These are phyloP conservation scores for Dendrocincla tyrannina DNA, from an alignment of 2,797 vertebrate genomes.

Conservation along the genomic window DNA sequence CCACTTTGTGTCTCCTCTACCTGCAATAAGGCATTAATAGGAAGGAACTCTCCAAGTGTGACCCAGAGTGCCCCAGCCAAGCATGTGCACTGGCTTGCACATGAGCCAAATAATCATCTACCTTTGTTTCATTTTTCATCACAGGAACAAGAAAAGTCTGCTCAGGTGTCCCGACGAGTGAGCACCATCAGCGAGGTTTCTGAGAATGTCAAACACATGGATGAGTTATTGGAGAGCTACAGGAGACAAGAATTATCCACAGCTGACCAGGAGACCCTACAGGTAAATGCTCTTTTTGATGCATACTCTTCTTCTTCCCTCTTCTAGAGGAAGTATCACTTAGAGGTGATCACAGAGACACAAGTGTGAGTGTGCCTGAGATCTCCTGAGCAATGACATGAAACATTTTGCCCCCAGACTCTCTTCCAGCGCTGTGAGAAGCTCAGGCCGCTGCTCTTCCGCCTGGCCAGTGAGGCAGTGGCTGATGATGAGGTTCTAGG, in stretches of 20 bases:
- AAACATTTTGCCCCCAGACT: conserved; percentile 55
- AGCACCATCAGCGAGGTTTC: conserved; percentile 81
- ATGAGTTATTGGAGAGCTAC: conserved; percentile 73
- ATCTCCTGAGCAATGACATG: not conserved
- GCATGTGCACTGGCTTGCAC: rapidly evolving
- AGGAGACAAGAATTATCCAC: not conserved
- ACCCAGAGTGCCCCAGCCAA: not conserved
- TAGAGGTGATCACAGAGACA: not conserved
- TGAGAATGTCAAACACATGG: conserved; percentile 74
- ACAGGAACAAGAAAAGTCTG: conserved; percentile 88
- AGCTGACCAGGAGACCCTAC: conserved; percentile 72
- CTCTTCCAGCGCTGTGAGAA: conserved; percentile 83
- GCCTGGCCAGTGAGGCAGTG: conserved; percentile 84
- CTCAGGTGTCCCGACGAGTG: conserved; percentile 78
- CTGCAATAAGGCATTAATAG: not conserved
- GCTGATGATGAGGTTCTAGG: conserved; percentile 82
- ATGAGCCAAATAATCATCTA: not conserved
- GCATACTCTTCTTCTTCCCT: not conserved
- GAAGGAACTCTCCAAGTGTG: not conserved
- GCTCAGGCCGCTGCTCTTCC: conserved; percentile 85
- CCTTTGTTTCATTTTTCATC: not conserved
- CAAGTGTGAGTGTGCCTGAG: not conserved
- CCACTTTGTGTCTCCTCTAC: not conserved
- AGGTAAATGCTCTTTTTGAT: conserved; percentile 68
- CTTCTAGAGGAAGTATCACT: not conserved